Evolutionary conservation across 2,113 vertebrate genomes (phyloP), one percentile per base, ranked within the genome.

Genomic region (Channa maculata): DNA sequence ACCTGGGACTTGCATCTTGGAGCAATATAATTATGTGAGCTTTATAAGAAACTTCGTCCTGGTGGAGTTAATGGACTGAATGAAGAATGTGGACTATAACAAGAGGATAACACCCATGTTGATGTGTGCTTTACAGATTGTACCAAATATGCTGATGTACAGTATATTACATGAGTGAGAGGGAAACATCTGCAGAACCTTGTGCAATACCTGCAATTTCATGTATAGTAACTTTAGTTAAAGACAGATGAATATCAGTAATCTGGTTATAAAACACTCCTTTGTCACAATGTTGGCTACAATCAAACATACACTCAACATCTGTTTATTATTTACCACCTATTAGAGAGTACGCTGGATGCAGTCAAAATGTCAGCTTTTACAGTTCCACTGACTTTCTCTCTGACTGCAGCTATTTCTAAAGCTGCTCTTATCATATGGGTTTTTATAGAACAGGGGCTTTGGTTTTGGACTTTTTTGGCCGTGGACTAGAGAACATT

Each of bases 291-390:
- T 49, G 73, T 73, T 54, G 51, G 49, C 75, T 69, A 62, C 51
- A 66, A 48, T 51, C 65, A 83, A 82, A 77, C 60, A 77, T 83
- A 24, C 24, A 24, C 24, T 24, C 84, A 83, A 82, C 60, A 82
- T 82, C 52, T 43, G 84, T 89, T 77, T 68, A 75, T 90, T 84
- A 80, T 89, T 90, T 57, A 83, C 48, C 51, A 53, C 74, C 62
- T 71, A 69, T 81, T 74, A 78, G 62, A 9, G 6, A 80, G 70
- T 14, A 24, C 66, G 43, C 41, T 72, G 62, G 24, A 75, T 68
- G 67, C 6, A 49, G 44, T 77, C 72, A 71, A 39, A 87, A 72
- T 61, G 77, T 68, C 54, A 78, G 52, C 58, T 75, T 39, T 55
- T 48, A 41, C 51, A 73, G 6, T 41, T 73, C 24, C 24, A 24